A percentile compares a stretch with the other conserved stretches of the same genome.
Evolutionary conservation across 2,113 vertebrate genomes (phyloP).

Genomic region (Xenopus laevis): DNA sequence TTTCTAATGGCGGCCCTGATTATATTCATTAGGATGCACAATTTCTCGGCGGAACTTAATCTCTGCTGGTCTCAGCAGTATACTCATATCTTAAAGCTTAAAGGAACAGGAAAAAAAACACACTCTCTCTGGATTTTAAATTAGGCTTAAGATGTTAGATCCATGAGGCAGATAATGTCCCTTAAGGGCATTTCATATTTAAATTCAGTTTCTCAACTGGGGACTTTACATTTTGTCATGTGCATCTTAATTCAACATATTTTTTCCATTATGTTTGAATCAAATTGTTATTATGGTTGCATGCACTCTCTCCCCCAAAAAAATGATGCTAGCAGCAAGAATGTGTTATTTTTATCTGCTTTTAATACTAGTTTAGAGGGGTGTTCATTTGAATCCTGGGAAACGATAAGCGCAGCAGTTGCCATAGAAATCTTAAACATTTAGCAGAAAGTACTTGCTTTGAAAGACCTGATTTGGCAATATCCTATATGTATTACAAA

Average conservation of each 20-base stretch:
- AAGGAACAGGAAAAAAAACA: conserved; percentile 28
- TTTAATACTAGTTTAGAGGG: conserved; percentile 6
- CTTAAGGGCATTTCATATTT: conserved; percentile 46
- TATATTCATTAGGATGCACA: neutral
- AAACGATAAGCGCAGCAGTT: conserved; percentile 3
- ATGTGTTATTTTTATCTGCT: neutral
- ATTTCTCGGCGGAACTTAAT: conserved; percentile 4
- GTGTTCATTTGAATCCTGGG: conserved; percentile 16
- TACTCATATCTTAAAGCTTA: conserved; percentile 42
- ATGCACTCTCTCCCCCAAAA: conserved; percentile 1
- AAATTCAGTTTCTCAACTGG: conserved; percentile 54
- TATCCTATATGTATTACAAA: neutral
- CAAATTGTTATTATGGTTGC: neutral
- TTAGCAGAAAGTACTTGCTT: conserved; percentile 11
- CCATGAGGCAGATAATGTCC: conserved; percentile 51
- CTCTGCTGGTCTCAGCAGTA: conserved; percentile 12
- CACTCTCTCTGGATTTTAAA: conserved; percentile 42
- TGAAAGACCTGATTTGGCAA: neutral
- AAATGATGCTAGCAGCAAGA: conserved; percentile 13
- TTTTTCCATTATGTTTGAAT: neutral
- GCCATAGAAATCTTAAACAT: conserved; percentile 28
- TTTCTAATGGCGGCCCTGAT: too few relatives aligned
- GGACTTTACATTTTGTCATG: conserved; percentile 28
- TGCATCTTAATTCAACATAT: neutral
- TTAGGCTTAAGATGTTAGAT: conserved; percentile 50